Percentiles rank a stretch among this genome's conserved stretches.
Conservation (phyloP, 2,113 vertebrate genomes). For the Lonchura striata region DNA sequence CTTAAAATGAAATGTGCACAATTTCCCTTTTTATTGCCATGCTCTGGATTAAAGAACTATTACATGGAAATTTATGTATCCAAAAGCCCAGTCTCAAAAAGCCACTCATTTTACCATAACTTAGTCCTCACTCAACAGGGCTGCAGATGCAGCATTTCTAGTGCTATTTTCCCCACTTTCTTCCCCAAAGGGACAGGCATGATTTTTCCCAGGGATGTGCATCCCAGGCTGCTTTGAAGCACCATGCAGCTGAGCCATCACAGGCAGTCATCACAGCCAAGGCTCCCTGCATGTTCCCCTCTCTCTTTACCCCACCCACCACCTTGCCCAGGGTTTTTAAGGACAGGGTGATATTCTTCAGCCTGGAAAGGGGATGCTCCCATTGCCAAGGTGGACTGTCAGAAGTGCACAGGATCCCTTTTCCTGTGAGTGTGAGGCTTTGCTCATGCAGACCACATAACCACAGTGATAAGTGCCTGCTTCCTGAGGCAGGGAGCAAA, state of each 20-base stretch:
- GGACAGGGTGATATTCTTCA: not conserved
- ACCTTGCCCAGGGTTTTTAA: not conserved
- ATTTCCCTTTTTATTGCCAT: not conserved
- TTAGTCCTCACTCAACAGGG: not conserved
- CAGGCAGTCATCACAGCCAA: not conserved
- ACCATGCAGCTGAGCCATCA: accelerated
- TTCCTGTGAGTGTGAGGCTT: not conserved
- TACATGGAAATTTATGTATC: not conserved
- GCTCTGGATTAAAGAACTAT: not conserved
- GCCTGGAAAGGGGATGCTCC: not conserved
- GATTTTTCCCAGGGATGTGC: not conserved
- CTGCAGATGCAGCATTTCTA: not conserved
- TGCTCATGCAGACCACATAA: not conserved
- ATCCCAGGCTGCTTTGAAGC: not conserved
- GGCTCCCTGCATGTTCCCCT: not conserved
- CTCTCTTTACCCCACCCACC: not conserved
- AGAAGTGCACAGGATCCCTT: not conserved
- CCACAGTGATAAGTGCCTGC: not conserved
- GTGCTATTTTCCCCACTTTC: not conserved
- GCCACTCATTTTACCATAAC: not conserved
- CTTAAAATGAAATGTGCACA: not conserved
- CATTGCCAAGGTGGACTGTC: not conserved
- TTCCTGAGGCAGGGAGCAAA: not conserved
- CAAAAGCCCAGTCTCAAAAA: not conserved
- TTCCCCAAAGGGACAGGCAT: not conserved